Conservation (phyloP, 2,797 vertebrate genomes). For the Liasis olivaceus region DNA sequence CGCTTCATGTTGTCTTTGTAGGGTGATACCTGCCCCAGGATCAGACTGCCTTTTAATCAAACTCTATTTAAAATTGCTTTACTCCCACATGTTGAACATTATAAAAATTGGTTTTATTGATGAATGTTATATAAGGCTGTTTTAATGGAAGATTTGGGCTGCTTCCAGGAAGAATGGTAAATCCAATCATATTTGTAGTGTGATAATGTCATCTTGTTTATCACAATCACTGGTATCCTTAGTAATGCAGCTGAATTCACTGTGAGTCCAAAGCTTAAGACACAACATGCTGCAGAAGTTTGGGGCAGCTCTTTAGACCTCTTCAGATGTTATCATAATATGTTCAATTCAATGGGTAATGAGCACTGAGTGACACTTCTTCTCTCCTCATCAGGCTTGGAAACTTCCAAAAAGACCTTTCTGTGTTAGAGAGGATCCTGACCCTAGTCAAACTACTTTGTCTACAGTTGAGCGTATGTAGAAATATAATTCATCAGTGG, state of each 20-base stretch:
- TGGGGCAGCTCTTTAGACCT: not conserved
- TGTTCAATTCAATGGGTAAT: not conserved
- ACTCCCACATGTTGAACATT: not conserved
- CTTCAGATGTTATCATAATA: not conserved
- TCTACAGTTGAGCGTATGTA: not conserved
- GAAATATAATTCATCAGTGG: not conserved
- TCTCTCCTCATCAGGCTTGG: not conserved
- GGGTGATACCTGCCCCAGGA: not conserved
- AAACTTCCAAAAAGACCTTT: not conserved
- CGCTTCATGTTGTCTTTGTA: not conserved
- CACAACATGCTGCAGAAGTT: not conserved
- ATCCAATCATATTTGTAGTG: not conserved
- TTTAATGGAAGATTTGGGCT: not conserved
- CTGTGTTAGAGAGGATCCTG: not conserved
- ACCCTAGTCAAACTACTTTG: not conserved
- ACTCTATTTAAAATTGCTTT: not conserved
- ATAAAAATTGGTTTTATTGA: not conserved
- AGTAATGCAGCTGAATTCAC: not conserved
- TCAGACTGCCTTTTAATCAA: not conserved
- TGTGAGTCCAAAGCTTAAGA: not conserved
- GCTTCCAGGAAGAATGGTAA: not conserved
- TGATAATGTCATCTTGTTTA: not conserved
- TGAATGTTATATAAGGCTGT: not conserved
- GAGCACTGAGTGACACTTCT: not conserved
- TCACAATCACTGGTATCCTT: not conserved